Conservation (phyloP, 2,797 vertebrate species). For the Trachops cirrhosus region DNA sequence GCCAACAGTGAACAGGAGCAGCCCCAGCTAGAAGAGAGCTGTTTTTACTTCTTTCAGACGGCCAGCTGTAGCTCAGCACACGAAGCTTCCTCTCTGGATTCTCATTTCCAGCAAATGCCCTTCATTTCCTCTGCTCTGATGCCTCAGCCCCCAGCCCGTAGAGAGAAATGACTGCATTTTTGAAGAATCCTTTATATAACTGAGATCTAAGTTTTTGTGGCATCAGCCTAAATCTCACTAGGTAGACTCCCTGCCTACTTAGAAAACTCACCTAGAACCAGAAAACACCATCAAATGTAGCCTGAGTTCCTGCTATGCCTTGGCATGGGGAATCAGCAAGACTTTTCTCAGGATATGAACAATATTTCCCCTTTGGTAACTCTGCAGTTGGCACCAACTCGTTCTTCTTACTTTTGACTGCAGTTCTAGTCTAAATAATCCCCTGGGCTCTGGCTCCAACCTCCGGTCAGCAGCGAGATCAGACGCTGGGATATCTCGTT, state of each 20-base stretch:
- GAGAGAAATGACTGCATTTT: neutral
- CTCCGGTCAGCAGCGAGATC: constrained; percentile 8
- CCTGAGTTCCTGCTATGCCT: neutral
- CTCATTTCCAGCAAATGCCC: constrained; percentile 39
- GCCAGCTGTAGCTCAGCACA: neutral
- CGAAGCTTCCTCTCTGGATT: constrained; percentile 8
- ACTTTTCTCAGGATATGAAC: constrained; percentile 40
- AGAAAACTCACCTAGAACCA: neutral
- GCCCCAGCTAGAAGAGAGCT: constrained; percentile 17
- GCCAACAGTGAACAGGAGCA: constrained; percentile 45
- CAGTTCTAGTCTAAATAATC: constrained; percentile 67
- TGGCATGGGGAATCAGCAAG: neutral
- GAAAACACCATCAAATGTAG: neutral
- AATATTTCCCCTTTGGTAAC: constrained; percentile 46
- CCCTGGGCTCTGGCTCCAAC: constrained; percentile 38
- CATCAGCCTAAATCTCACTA: neutral
- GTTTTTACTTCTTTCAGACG: constrained; percentile 24
- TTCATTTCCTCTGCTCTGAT: constrained; percentile 50
- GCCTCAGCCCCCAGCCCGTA: neutral
- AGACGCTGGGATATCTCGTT: constrained; percentile 52
- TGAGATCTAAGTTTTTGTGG: constrained; percentile 21
- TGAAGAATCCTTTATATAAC: neutral
- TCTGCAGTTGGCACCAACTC: constrained; percentile 51
- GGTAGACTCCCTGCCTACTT: neutral
- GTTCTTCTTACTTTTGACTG: constrained; percentile 56